Evolutionary conservation across 2,113 vertebrate genomes (phyloP), one percentile per base, ranked within the genome.

Genomic region (Scomber colias): DNA sequence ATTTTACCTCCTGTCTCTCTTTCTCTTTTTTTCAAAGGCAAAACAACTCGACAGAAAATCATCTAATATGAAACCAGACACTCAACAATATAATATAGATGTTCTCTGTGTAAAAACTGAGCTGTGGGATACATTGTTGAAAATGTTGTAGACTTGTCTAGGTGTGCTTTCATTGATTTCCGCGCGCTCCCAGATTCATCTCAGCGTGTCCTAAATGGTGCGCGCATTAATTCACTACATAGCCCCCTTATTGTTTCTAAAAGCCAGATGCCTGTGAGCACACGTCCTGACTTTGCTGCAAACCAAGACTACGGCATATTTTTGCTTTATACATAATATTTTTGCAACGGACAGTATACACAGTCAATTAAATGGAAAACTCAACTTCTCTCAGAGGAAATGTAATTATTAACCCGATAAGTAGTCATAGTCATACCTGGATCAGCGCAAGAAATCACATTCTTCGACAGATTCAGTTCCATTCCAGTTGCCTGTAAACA

Each of bases 391-490:
- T 14, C 62, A 48, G 19, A 76, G 11, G 3, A 0, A 35, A 12
- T 17, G 3, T 45, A 0, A 46, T 27, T 14, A 6, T 57, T 50
- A 11, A 59, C 50, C 11, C 3, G 35, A 45, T 21, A 0, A 55
- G 6, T 27, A 64, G 13, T 31, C 0, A n/a, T 46, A 21, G 21
- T 69, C 80, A 16, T 90, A 93, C 92, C 93, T 85, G 89, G 71
- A 62, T 92, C 87, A 51, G 71, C 85, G 57, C 84, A 94, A 69
- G 94, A 94, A 77, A 90, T 87, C n/a, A 66, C 71, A 78, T 86
- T 92, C 87, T 90, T 95, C 45, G 92, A 95, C 89, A 95, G 59
- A 90, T 90, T 93, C 67, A 90, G 90, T 93, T 96, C 92, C 92
- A 94, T 95, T 90, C 86, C 91, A 92, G 90, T 82, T 88, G 73